Evolutionary conservation across 2,888 invertebrate genomes (phyloP), one percentile per base, ranked within the genome.

Genomic region (Eremobia ochroleuca): DNA sequence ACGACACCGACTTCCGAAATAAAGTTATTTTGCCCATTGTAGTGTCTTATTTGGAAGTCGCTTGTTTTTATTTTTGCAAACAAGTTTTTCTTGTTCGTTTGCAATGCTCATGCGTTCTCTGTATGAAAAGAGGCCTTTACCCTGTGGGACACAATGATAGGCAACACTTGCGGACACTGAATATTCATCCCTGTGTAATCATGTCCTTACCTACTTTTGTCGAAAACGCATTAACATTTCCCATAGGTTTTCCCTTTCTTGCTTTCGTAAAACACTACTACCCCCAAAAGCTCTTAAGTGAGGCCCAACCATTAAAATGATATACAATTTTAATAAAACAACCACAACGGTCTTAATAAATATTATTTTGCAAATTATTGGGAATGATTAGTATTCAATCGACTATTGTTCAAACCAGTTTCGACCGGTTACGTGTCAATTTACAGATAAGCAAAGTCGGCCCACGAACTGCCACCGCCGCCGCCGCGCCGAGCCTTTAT

Each of bases 391-490:
- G 76, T 85, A 87, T 87, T 87, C 86, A 85, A 83, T 86, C 67
- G 80, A 79, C 85, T 65, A 87, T 88, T 87, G 87, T 87, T 86
- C 64, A 77, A 88, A 83, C 86, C 58, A 76, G 88, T 83, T 81
- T 67, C 46, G 69, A 83, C 77, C 76, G 77, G 88, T 84, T 79
- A 79, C 80, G 75, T 88, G 82, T 88, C 85, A 88, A 87, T 88
- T n/a, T 82, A 71, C 78, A 79, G 76, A 82, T 79, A 85, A 78
- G 73, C 64, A 76, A 80, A 77, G 58, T 71, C 74, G 73, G 64
- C 77, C 62, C 71, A 81, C 76, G 73, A 77, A 81, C 75, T 83
- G 83, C 70, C 75, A 79, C 71, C 61, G 61, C n/a, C n/a, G n/a
- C n/a, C n/a, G n/a, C 31, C 65, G 37, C 9, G 37, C 34, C 62